Conservation (phyloP, 2,888 invertebrate species). For the Venusia cambrica region DNA sequence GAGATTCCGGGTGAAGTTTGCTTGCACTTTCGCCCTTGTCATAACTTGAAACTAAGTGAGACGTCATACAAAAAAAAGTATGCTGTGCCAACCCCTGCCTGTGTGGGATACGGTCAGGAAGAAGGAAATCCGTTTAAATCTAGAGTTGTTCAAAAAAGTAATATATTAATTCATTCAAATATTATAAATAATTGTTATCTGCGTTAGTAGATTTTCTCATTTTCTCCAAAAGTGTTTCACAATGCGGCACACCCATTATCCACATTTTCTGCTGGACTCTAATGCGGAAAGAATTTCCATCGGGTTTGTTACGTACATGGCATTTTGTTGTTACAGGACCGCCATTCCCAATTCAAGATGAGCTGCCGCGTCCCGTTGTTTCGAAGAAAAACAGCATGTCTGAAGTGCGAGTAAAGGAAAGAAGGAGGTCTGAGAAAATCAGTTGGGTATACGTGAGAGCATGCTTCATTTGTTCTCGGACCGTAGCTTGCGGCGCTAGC, state of each 20-base stretch:
- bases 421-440: constrained; percentile 39
- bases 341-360: constrained; percentile 35
- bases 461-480: constrained; percentile 62
- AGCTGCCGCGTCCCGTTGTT: constrained; percentile 27
- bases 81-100: no score
- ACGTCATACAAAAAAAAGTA: no score
- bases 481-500: constrained; percentile 58
- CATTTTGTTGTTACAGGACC: constrained; percentile 53
- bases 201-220: constrained; percentile 22
- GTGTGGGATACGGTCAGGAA: no score
- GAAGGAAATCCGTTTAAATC: no score
- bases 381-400: constrained; percentile 9
- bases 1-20: no score
- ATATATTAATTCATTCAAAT: no score
- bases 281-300: constrained; percentile 54
- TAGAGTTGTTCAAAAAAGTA: no score
- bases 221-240: constrained; percentile 15
- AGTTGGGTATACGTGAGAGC: constrained; percentile 59
- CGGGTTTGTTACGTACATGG: constrained; percentile 53
- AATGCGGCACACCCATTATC: constrained; percentile 27
- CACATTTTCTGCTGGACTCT: constrained; percentile 40
- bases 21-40: no score
- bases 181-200: no score
- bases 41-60: no score
- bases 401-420: constrained; percentile 18